Base-by-base conservation (phyloP, 2,797 vertebrate genomes). In the Stomatorhinus walkeri region DNA sequence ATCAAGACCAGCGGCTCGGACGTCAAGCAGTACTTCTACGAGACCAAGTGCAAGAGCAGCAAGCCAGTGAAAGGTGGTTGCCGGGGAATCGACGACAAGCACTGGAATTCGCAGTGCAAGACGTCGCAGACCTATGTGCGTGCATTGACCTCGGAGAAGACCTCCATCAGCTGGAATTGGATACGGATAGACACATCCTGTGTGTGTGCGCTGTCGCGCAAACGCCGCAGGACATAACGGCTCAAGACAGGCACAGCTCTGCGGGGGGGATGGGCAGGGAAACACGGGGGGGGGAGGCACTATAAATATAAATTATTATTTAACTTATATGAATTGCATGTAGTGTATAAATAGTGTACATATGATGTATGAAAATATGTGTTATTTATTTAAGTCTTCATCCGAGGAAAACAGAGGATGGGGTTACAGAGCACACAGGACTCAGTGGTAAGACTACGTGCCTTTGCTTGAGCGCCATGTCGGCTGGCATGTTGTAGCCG, bases 291-390 rank as follows among this genome's bases (percentile, higher is more conserved):
- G 89, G 32, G 48, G 36, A 90, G 91, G 86, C 89, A 92, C 91
- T 95, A 94, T 96, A 95, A 94, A 97, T 97, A 98, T 99, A 99
- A 99, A 97, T 99, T 99, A 97, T 99, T 99, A 98, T 97, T 98
- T 99, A 99, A 99, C 97, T 99, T 99, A 99, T 99, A 97, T 95
- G 94, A 98, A 98, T 97, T 97, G 97, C 98, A 98, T 99, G 97
- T 98, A 98, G 97, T 97, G 97, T 96, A 97, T 97, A 98, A 98
- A 98, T 98, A 97, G 96, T 97, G 96, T 98, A 97, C 97, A 97
- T 96, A 96, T 96, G 96, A 97, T 95, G 94, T 98, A 97, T 97
- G 93, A 97, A 97, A 97, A 97, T 98, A 97, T 97, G 97, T 96
- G 95, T 98, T 99, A 99, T 99, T 99, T 99, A 99, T 99, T 96